phyloP scores from a whole-genome alignment of 2,797 vertebrate species.

The Ciconia nigra region DNA sequence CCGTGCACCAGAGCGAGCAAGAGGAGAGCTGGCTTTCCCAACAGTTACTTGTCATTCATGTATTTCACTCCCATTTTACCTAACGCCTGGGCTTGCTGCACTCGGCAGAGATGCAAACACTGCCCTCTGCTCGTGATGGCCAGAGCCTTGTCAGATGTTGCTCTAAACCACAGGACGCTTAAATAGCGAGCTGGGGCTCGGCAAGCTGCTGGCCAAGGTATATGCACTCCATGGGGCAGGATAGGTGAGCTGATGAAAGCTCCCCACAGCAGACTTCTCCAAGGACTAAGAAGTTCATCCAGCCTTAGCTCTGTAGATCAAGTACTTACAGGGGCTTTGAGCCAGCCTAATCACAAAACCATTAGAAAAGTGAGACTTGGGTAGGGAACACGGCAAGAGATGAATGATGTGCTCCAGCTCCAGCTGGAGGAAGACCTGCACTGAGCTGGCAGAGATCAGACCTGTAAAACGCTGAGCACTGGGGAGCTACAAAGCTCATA shows the following conservation, averaged over 20 bases:
- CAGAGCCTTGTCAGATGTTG: background rate
- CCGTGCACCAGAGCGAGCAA: background rate
- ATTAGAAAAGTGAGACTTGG: background rate
- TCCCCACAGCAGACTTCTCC: background rate
- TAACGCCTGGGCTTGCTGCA: background rate
- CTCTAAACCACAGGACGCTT: background rate
- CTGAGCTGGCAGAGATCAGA: background rate
- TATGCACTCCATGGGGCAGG: accelerated
- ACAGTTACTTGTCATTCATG: background rate
- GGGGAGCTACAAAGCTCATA: background rate
- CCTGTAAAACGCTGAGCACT: background rate
- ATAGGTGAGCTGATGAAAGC: background rate
- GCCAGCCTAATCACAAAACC: background rate
- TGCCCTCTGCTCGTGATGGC: background rate
- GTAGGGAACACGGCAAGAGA: background rate
- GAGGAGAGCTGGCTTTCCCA: background rate
- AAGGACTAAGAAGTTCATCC: background rate
- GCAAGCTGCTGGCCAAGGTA: background rate
- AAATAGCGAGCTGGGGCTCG: background rate
- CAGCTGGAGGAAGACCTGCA: background rate
- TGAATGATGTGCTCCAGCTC: background rate
- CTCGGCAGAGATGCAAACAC: background rate
- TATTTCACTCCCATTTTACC: background rate
- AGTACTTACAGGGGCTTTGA: background rate
- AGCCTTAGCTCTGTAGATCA: background rate